These are phyloP conservation scores for Enhydra lutris DNA, from an alignment of 2,113 vertebrate species.

Conservation along the genomic window DNA sequence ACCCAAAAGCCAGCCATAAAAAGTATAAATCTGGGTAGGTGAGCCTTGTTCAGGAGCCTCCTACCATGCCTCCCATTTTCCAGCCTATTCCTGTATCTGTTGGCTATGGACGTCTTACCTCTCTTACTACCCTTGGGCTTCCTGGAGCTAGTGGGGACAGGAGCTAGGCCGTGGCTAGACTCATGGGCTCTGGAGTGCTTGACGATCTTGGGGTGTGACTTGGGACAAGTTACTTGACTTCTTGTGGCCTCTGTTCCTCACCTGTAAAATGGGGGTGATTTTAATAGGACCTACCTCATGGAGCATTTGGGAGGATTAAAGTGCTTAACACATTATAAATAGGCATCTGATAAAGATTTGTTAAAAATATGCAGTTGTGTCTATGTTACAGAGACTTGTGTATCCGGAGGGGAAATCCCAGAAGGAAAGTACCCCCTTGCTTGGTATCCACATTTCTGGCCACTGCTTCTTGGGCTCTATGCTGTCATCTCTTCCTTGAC, in stretches of 20 bases:
- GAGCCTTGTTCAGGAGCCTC: neutral
- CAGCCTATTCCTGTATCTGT: neutral
- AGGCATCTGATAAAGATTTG: neutral
- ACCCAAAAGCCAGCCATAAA: neutral
- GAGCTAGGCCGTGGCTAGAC: neutral
- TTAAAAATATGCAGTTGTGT: neutral
- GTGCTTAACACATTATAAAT: neutral
- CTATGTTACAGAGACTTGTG: neutral
- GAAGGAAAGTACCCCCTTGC: neutral
- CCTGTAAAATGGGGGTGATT: neutral
- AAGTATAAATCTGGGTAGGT: neutral
- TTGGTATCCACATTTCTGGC: rapidly evolving
- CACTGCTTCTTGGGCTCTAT: neutral
- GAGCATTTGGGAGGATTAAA: neutral
- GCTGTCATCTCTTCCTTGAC: neutral
- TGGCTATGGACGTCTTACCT: neutral
- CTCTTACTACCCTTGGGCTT: neutral
- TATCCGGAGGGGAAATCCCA: neutral
- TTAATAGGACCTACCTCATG: neutral
- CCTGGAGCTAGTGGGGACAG: neutral
- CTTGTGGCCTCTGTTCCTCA: neutral
- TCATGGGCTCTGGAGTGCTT: neutral
- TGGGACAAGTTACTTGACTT: neutral
- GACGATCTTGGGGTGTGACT: neutral
- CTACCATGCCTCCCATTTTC: neutral